Base-by-base conservation (phyloP, 92 coral and sea anemone genomes). In the Epizoanthus illoricatus region DNA sequence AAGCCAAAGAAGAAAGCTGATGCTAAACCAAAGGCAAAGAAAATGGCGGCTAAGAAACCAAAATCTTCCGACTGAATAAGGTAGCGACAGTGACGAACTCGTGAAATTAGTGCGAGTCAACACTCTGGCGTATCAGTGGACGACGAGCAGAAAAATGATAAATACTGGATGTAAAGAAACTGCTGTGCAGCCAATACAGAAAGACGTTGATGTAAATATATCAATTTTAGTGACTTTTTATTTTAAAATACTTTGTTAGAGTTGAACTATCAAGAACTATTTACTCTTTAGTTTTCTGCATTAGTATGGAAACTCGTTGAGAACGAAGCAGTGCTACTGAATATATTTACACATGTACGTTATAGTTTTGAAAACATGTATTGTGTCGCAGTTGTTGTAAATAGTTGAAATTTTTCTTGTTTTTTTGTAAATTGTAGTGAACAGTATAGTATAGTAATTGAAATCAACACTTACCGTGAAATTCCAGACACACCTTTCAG, bases 1-100 rank as follows among this genome's bases (percentile, higher is more conserved):
- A 91, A 92, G 36, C 93, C 93, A 17, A 92, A 88, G 84, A 90
- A 88, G 58, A 75, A 89, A 47, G 92, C 90, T 59, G 92, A 84
- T 11, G 73, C 92, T 19, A 90, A 90, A 88, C 85, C 93, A 5
- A 90, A 85, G 52, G 73, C 85, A 45, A 89, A 84, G 86, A 92
- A 92, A 65, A 47, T 75, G 9, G 80, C 85, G 5, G 23, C 86
- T 21, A 88, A 73, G 40, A 75, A 75, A 16, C 5, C 23, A 2
- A 75, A 75, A 41, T 59, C 81, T 5, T 60, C 81, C 8, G 69
- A 75, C 12, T 75, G 69, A 75, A 55, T 52, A 9, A 52, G n/a
- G 55, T 49, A 52, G 15, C 56, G 16, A 52, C 11, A 52, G 56
- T 52, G 56, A 52, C 10, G 56, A 52, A 52, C 52, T 45, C 36